These are phyloP conservation scores for Ophioderma brevispina DNA, from an alignment of 35 echinoderm and acorn worm species.

Conservation along the genomic window DNA sequence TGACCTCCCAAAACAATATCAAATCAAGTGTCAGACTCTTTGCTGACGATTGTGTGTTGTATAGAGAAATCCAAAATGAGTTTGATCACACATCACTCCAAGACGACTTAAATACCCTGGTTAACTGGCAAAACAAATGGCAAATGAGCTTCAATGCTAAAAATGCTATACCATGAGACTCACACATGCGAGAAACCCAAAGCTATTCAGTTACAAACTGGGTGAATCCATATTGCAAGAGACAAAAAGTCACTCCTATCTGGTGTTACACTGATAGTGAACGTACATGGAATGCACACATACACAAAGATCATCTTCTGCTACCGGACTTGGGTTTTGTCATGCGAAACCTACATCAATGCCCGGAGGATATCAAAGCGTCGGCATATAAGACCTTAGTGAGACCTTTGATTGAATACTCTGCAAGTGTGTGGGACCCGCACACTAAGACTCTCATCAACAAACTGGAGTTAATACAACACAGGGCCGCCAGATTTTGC, in stretches of 20 bases:
- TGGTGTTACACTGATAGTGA: constrained; percentile 14
- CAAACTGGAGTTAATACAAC: neutral
- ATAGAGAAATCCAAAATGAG: constrained; percentile 30
- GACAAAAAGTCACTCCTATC: constrained; percentile 41
- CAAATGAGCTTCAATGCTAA: constrained; percentile 32
- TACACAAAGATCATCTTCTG: constrained; percentile 14
- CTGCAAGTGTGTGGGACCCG: constrained; percentile 18
- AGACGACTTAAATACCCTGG: neutral
- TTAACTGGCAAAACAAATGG: constrained; percentile 45
- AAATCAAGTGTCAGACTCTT: constrained; percentile 43
- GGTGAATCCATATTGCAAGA: constrained; percentile 23
- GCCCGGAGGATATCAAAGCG: neutral
- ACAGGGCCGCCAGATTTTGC: neutral
- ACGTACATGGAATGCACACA: constrained; percentile 10
- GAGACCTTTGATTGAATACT: constrained; percentile 27
- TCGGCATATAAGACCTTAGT: constrained; percentile 39
- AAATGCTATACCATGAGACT: constrained; percentile 57
- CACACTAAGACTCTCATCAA: neutral
- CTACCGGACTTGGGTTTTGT: constrained; percentile 20
- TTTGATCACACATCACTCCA: neutral
- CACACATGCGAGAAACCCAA: constrained; percentile 33
- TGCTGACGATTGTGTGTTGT: constrained; percentile 65
- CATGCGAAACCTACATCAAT: neutral
- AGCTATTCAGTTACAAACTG: constrained; percentile 22
- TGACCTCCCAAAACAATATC: constrained; percentile 35